phyloP scores from a whole-genome alignment of 2,797 vertebrate species.

The Sebastiscus tertius region DNA sequence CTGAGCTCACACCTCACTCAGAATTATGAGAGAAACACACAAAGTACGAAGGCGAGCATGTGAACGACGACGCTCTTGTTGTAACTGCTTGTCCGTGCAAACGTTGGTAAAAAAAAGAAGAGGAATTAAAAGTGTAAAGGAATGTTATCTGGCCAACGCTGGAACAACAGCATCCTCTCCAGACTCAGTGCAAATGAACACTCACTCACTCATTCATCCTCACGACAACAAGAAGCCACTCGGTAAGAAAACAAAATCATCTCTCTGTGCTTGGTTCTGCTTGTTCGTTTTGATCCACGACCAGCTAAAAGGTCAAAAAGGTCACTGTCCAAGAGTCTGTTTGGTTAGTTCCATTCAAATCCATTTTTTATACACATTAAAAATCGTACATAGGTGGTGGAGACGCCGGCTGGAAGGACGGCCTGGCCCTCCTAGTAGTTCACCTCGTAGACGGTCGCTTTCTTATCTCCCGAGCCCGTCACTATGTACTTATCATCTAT shows the following conservation, averaged over 20 bases:
- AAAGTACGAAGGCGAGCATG: not conserved
- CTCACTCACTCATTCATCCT: slow-evolving; percentile 57
- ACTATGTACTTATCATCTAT: slow-evolving; percentile 89
- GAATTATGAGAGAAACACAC: not conserved
- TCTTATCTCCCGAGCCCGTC: slow-evolving; percentile 88
- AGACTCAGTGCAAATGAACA: slow-evolving; percentile 32
- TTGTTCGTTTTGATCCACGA: slow-evolving; percentile 36
- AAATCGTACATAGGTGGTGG: slow-evolving; percentile 46
- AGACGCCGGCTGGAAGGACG: slow-evolving; percentile 7
- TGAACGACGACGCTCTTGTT: not conserved
- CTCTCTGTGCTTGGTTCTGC: slow-evolving; percentile 64
- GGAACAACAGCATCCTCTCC: slow-evolving; percentile 12
- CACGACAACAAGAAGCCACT: slow-evolving; percentile 42
- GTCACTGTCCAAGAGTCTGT: slow-evolving; percentile 38
- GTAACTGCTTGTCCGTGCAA: not conserved
- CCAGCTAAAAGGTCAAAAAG: slow-evolving; percentile 34
- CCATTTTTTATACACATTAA: slow-evolving; percentile 49
- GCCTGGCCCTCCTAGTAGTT: slow-evolving; percentile 79
- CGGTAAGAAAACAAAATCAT: slow-evolving; percentile 8
- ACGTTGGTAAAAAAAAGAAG: not conserved
- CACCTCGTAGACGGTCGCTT: slow-evolving; percentile 88
- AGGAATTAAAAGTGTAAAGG: slow-evolving; percentile 10
- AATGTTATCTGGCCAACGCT: slow-evolving; percentile 24
- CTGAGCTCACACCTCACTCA: not conserved
- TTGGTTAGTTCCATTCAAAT: slow-evolving; percentile 54